Evolutionary conservation across 2,113 vertebrate species (phyloP), one percentile per base, ranked within the genome.

Genomic region (Chlorodrepanis virens): DNA sequence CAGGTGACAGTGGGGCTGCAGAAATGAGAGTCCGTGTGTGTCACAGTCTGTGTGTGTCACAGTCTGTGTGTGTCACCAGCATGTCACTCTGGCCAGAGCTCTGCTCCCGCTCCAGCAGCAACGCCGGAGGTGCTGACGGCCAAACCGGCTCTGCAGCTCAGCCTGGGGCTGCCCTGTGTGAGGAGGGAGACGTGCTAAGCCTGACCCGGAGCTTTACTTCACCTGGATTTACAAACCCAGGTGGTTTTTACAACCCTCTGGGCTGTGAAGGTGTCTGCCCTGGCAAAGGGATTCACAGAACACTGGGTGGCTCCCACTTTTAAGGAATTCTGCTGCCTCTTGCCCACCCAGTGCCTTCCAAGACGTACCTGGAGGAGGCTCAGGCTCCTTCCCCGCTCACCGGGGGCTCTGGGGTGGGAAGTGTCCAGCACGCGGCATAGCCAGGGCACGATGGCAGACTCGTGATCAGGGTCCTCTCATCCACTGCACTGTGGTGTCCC

Each of bases 91-190:
- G 35, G 23, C 56, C 2, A 3, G 33, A 0, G 13, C 70, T 56
- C 35, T 6, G 4, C 69, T 68, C 89, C 88, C 0, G 4, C 77
- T 54, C 63, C 0, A 0, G 27, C 52, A 31, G 76, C 15, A 4
- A 7, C 0, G 12, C 78, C 0, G 1, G 40, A 68, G 64, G 61
- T 56, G 4, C 29, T 0, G 1, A 85, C 0, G 0, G 52, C 65
- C 33, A 83, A 94, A 96, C 89, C 28, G 18, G 83, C 95, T 92
- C 83, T 0, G 0, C n/a, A 7, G 83, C 93, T 84, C 82, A 33
- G 64, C 81, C 77, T 29, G 60, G 61, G 65, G 89, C 79, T 88
- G 65, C 42, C 27, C 37, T 0, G 1, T 31, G n/a, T 2, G 5
- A 49, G 61, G 33, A 64, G n/a, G 12, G 39, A 2, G 14, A 16